Percentiles rank a stretch among this genome's conserved stretches.
These are phyloP conservation scores for Papilio machaon DNA, from an alignment of 1,140 invertebrate genomes.

Conservation along the genomic window DNA sequence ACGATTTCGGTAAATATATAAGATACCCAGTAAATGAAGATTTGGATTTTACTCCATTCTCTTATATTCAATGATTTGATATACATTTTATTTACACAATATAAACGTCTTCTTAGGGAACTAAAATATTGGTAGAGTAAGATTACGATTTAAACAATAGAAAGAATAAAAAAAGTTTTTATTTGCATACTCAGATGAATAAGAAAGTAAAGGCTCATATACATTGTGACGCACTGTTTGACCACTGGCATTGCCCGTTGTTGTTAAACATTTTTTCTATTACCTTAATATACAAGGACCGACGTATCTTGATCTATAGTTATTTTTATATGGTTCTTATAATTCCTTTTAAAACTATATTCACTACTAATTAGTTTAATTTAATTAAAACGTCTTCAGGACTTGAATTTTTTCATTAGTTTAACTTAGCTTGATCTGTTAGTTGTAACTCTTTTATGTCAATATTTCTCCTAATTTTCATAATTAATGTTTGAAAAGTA, in stretches of 20 bases:
- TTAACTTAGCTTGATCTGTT: no score
- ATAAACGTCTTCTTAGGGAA: background rate
- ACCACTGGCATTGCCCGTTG: constrained; percentile 4
- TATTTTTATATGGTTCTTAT: background rate
- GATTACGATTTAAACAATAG: background rate
- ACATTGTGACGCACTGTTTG: constrained; percentile 30
- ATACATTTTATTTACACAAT: background rate
- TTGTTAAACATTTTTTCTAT: constrained; percentile 32
- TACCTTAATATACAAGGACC: constrained; percentile 32
- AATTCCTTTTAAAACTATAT: no score
- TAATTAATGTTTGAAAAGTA: no score
- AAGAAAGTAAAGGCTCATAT: constrained; percentile 37
- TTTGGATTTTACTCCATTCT: no score
- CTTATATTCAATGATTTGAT: no score
- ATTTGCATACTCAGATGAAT: constrained; percentile 4
- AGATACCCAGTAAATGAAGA: background rate
- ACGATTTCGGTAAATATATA: background rate
- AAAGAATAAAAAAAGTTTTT: constrained; percentile 1
- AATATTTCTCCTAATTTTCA: no score
- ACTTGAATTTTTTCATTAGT: no score
- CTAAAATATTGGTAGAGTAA: background rate
- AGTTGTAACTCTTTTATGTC: no score
- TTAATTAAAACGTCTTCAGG: no score
- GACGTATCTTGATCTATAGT: constrained; percentile 12
- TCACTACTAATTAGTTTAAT: no score